Conservation (phyloP, 2,888 invertebrate genomes). For the Aromia moschata region DNA sequence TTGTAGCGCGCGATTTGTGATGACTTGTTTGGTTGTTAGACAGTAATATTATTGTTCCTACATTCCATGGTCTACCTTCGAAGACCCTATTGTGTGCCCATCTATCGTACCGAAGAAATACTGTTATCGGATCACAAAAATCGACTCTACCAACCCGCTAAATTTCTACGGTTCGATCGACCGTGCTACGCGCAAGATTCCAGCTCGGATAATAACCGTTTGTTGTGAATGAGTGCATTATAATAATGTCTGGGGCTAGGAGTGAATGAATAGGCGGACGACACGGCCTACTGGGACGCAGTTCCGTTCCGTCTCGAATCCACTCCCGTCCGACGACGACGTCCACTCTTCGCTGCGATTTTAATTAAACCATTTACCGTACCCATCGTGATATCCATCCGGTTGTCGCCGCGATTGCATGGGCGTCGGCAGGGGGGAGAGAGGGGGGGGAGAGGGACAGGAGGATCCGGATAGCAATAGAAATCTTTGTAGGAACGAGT, state of each 20-base stretch:
- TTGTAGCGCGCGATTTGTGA: no score
- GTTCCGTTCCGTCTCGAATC: constrained; percentile 46
- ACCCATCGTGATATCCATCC: constrained; percentile 37
- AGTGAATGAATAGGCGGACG: constrained; percentile 47
- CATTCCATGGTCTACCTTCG: no score
- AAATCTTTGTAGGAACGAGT: no score
- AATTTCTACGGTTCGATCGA: constrained; percentile 24
- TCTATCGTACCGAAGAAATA: no score
- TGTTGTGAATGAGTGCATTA: constrained; percentile 47
- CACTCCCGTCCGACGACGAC: constrained; percentile 26
- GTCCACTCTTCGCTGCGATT: constrained; percentile 39
- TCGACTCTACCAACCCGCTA: no score
- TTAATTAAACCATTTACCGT: constrained; percentile 41
- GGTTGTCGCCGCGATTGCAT: constrained; percentile 31
- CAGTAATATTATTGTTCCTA: no score
- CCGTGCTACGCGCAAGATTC: constrained; percentile 37
- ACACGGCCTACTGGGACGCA: constrained; percentile 48
- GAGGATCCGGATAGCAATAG: no score
- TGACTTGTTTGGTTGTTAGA: no score
- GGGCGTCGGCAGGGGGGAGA: no score
- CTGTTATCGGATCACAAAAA: no score
- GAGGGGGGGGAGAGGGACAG: no score
- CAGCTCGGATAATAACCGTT: constrained; percentile 35
- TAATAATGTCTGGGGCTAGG: constrained; percentile 44
- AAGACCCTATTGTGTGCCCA: no score